These are phyloP conservation scores for Craterocephalus amniculus DNA, from an alignment of 2,797 vertebrate species.

Conservation along the genomic window DNA sequence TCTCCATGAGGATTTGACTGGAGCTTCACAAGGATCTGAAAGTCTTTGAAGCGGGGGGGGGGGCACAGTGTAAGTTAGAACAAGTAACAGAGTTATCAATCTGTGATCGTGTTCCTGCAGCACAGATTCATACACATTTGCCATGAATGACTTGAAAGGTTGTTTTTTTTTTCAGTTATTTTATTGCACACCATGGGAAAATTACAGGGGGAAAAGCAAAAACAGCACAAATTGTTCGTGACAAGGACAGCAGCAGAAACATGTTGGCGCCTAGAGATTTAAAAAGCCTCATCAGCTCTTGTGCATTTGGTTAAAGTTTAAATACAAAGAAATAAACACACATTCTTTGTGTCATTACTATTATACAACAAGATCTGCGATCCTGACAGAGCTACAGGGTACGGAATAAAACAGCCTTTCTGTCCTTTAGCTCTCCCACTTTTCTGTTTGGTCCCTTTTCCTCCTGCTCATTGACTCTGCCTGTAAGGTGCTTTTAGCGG, in stretches of 20 bases:
- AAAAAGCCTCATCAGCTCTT: conserved; percentile 52
- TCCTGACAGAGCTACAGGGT: conserved; percentile 38
- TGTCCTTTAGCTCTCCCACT: conserved; percentile 67
- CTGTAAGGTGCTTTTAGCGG: conserved; percentile 77
- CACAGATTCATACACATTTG: conserved; percentile 44
- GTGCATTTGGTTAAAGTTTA: conserved; percentile 57
- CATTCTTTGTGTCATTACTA: conserved; percentile 54
- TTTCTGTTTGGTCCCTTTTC: conserved; percentile 59
- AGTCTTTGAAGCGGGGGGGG: conserved; percentile 70
- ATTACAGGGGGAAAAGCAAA: conserved; percentile 51
- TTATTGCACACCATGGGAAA: conserved; percentile 50
- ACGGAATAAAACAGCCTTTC: conserved; percentile 59
- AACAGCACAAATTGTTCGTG: conserved; percentile 47
- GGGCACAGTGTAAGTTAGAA: conserved; percentile 38
- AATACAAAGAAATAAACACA: conserved; percentile 53
- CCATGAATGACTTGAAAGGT: conserved; percentile 34
- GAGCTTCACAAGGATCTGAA: conserved; percentile 53
- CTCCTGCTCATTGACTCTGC: conserved; percentile 71
- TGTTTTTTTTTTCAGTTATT: conserved; percentile 24
- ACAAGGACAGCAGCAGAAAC: conserved; percentile 45
- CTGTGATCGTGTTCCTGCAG: conserved; percentile 53
- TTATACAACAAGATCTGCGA: conserved; percentile 36
- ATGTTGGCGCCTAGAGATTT: conserved; percentile 43
- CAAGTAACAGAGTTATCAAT: conserved; percentile 60
- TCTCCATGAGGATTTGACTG: conserved; percentile 55